phyloP scores from a whole-genome alignment of 2,797 vertebrate genomes.

The Poecilia wingei region DNA sequence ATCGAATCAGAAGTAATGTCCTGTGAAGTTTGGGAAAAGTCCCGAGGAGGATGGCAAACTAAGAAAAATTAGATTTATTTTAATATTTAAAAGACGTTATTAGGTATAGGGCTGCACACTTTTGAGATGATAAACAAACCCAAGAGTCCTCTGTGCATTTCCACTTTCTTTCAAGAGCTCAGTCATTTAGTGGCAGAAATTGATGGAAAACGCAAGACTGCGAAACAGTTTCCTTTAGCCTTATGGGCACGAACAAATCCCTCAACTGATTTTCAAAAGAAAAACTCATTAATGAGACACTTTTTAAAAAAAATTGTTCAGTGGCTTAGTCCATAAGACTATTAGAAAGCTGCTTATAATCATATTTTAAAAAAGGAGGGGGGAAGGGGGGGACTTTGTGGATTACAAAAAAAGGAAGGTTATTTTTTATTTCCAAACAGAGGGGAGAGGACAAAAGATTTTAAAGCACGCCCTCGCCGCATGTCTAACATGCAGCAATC shows the following conservation, averaged over 20 bases:
- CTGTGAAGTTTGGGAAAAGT: conserved; percentile 4
- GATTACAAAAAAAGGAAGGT: conserved; percentile 68
- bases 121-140: conserved; percentile 5
- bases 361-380: conserved; percentile 25
- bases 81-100: not conserved
- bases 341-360: conserved; percentile 56
- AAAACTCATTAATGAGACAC: conserved; percentile 55
- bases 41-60: not conserved
- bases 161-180: not conserved
- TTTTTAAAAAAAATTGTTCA: conserved; percentile 13
- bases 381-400: conserved; percentile 45
- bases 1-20: conserved; percentile 2
- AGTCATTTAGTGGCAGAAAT: not conserved
- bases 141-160: conserved; percentile 3
- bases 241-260: conserved; percentile 22
- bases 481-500: conserved; percentile 22
- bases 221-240: conserved; percentile 27
- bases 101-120: not conserved
- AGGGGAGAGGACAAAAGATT: conserved; percentile 12
- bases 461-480: conserved; percentile 54
- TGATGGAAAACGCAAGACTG: not conserved
- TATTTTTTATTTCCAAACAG: conserved; percentile 38
- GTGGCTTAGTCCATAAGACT: conserved; percentile 50
- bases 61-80: not conserved
- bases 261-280: conserved; percentile 35